A percentile compares a stretch with the other conserved stretches of the same genome.
These are phyloP conservation scores for Hyperopisus bebe DNA, from an alignment of 2,113 vertebrate species.

Conservation along the genomic window DNA sequence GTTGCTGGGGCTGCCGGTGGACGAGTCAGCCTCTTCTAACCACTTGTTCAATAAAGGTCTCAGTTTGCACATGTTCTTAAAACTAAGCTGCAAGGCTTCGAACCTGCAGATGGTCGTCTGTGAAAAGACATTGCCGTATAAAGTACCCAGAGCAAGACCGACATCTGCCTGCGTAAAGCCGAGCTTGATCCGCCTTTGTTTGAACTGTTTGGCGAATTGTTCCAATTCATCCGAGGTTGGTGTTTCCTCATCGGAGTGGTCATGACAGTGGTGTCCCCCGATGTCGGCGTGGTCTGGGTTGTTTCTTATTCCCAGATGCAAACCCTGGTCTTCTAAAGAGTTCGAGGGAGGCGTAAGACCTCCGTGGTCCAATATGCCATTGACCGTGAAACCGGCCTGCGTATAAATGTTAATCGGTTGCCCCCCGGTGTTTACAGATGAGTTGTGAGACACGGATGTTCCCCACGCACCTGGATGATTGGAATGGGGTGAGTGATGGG, in stretches of 20 bases:
- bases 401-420: constrained; percentile 79
- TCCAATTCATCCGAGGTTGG: constrained; percentile 93
- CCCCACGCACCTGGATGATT: constrained; percentile 82
- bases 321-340: constrained; percentile 63
- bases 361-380: constrained; percentile 83
- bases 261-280: constrained; percentile 79
- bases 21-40: constrained; percentile 91
- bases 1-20: constrained; percentile 84
- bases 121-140: constrained; percentile 91
- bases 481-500: constrained; percentile 80
- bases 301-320: constrained; percentile 79
- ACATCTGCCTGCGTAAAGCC: constrained; percentile 93
- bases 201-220: constrained; percentile 94
- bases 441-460: constrained; percentile 71
- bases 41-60: constrained; percentile 92
- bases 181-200: constrained; percentile 88
- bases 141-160: constrained; percentile 81
- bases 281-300: constrained; percentile 74
- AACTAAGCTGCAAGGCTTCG: constrained; percentile 85
- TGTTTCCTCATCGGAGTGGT: constrained; percentile 94
- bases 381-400: constrained; percentile 79
- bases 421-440: constrained; percentile 65
- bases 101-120: constrained; percentile 92
- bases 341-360: constrained; percentile 74
- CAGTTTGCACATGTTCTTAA: constrained; percentile 91